A percentile compares a stretch with the other conserved stretches of the same genome.
Evolutionary conservation across 37 sponge, comb jelly and placozoan genomes (phyloP).

Genomic region (Aplysina aerophoba): DNA sequence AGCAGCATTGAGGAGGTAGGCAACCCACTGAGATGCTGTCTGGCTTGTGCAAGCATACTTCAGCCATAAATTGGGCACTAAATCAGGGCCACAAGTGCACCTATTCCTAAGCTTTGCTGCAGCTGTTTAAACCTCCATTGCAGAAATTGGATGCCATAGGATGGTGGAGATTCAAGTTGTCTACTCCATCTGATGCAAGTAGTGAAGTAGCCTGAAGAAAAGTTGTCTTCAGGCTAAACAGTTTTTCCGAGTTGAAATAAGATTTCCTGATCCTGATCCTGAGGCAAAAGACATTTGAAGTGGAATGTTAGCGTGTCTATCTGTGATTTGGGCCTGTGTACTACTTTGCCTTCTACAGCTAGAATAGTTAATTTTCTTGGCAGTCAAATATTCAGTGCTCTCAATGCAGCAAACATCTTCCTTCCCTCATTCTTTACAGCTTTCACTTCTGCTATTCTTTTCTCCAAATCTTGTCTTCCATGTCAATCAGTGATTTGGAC

Average conservation of each 20-base stretch:
- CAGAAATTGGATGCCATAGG: background rate
- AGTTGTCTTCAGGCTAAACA: too few relatives aligned
- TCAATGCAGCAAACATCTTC: conserved; percentile 15
- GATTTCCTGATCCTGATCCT: too few relatives aligned
- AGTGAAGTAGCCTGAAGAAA: too few relatives aligned
- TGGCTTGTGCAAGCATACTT: background rate
- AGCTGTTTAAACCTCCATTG: background rate
- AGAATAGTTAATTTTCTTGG: background rate
- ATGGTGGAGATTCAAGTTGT: background rate
- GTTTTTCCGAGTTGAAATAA: too few relatives aligned
- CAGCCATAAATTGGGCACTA: background rate
- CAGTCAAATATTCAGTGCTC: background rate
- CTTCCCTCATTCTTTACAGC: background rate
- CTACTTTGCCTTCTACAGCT: background rate
- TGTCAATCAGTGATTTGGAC: too few relatives aligned
- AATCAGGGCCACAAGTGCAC: background rate
- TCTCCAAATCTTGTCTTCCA: background rate
- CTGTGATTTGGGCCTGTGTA: background rate
- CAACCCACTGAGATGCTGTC: background rate
- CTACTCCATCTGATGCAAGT: background rate
- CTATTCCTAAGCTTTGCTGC: background rate
- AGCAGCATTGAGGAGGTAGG: background rate
- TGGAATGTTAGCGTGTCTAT: background rate
- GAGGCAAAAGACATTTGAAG: background rate
- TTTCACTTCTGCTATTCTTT: background rate